These are phyloP conservation scores for Alectoris magna DNA, from an alignment of 2,797 vertebrate genomes.

Conservation along the genomic window DNA sequence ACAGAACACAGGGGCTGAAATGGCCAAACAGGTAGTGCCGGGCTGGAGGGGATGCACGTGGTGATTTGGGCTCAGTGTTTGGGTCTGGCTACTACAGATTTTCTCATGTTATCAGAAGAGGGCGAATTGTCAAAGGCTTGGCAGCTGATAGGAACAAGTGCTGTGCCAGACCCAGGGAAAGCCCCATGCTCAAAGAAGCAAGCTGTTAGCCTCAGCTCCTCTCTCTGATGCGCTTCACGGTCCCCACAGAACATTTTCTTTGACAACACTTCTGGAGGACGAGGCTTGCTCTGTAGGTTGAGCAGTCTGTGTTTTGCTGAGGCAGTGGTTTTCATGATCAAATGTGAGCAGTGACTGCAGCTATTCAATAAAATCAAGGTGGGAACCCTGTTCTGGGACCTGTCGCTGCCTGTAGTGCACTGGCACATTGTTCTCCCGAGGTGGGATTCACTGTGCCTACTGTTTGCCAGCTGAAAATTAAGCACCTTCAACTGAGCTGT, in stretches of 20 bases:
- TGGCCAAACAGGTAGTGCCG: not conserved
- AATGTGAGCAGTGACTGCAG: conserved; percentile 19
- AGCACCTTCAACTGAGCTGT: not conserved
- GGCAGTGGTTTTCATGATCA: conserved; percentile 53
- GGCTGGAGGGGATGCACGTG: not conserved
- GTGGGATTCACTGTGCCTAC: conserved; percentile 45
- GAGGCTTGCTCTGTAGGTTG: not conserved
- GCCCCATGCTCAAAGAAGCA: not conserved
- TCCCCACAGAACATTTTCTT: not conserved
- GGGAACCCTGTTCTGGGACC: conserved; percentile 18
- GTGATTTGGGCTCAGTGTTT: not conserved
- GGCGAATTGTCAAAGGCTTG: conserved; percentile 37
- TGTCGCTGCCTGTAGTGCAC: conserved; percentile 46
- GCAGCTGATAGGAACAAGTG: not conserved
- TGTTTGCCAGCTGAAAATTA: conserved; percentile 38
- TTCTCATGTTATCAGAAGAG: not conserved
- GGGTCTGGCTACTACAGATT: conserved; percentile 1
- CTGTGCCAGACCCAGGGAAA: conserved; percentile 35
- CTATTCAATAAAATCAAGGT: conserved; percentile 33
- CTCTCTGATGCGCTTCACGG: not conserved
- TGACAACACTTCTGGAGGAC: not conserved
- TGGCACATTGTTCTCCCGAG: conserved; percentile 38
- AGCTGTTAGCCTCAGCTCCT: not conserved
- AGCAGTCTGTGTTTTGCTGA: conserved; percentile 58
- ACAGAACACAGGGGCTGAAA: not conserved